Base-by-base conservation (phyloP, 2,888 invertebrate genomes). In the Calameuta pallipes region DNA sequence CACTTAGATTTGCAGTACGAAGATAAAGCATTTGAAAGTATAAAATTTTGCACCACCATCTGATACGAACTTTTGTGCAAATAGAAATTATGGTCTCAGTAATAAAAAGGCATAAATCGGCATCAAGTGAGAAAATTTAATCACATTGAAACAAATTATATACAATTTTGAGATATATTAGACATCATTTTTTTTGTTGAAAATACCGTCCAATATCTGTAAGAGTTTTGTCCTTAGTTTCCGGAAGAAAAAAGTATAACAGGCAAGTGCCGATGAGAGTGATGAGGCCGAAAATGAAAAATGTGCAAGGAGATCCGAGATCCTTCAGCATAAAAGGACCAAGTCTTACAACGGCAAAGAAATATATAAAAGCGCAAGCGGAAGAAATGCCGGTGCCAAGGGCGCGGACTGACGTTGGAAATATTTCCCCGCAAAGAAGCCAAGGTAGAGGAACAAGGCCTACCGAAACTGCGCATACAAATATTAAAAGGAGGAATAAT, bases 371-470 rank as follows among this genome's bases (percentile, higher is more conserved):
- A 0, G 94, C 94, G 41, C 94, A 93, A n/a, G 94, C 94, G 1
- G 95, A 93, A 75, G 94, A 94, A 13, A 95, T 92, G 0, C 95
- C 95, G 0, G 95, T 94, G 0, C 95, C 95, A 0, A 95, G 87
- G 0, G 95, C 95, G 41, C 95, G 92, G 0, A 93, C 93, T 79
- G 92, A 93, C 1, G 93, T 93, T 1, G 95, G 94, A 86, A 95
- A 96, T 0, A 96, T 92, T 90, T 96, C 96, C 0, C 95, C 95
- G 82, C 95, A 94, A 94, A 96, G 94, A 56, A 95, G 94, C 94
- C 96, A 96, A 0, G 96, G 96, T 75, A 96, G 87, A 0, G 95
- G 95, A 13, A 94, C 93, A 30, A 95, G 87, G 0, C 96, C 95
- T 76, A 94, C 92, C 1, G 94, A 93, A 75, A 94, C 92, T 76